Evolutionary conservation across 2,888 invertebrate genomes (phyloP), one percentile per base, ranked within the genome.

Genomic region (Unio delphinus): DNA sequence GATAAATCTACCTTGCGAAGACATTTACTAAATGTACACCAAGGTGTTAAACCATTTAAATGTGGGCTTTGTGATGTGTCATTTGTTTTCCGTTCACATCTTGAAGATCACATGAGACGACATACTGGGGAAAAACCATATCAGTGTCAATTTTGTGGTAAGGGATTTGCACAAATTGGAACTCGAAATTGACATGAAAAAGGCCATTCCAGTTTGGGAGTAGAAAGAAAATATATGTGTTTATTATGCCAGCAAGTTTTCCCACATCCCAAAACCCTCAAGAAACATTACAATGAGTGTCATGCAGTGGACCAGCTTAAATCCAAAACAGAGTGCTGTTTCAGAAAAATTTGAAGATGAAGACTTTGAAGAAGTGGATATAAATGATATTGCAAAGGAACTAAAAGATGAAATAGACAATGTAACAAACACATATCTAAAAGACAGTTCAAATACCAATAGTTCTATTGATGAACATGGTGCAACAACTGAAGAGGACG

Each of bases 81-180:
- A 1, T 64, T 64, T 64, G 64, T 64, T 1, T 64, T 64, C 28
- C 55, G 57, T 28, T 56, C 56, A 23, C 64, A 64, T 64, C 56
- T 64, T 7, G 64, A 64, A 11, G 64, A 64, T 23, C 64, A 64
- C 26, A 64, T 64, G 64, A 64, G 30, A n/a, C 64, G 64, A 4
- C 64, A 64, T 26, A 64, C 64, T 28, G 64, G 64, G 20, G 64
- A 64, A n/a, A 64, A 64, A 28, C 64, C 64, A 1, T 57, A 64
- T 17, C 17, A 34, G 17, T 64, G 64, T 56, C 18, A 23, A 20
- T 56, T 64, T 56, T 64, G 64, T 64, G 57, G 64, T 4, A 64
- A 34, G 28, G 64, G 64, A 11, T 64, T 64, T 64, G 57, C 57
- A 56, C 64, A 64, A 34, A 57, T 64, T 7, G 64, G 64, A 55